These are phyloP conservation scores for Parauchenoglanis ngamensis DNA, from an alignment of 2,797 vertebrate species.

Conservation along the genomic window DNA sequence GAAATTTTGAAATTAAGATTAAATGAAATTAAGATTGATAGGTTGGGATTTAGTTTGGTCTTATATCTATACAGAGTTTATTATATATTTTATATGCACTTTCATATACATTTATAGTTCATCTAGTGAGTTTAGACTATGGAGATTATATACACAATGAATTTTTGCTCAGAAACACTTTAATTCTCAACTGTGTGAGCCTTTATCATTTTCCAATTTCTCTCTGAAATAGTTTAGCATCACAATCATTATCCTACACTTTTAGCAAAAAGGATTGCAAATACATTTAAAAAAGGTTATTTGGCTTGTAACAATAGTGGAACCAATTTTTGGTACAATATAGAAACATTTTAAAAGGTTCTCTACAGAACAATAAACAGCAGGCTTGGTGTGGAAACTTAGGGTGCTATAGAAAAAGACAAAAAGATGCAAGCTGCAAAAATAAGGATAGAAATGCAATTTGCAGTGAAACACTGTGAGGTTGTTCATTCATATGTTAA, in stretches of 20 bases:
- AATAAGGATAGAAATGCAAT: not conserved
- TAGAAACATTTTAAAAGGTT: not conserved
- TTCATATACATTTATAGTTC: not conserved
- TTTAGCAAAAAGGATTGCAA: not conserved
- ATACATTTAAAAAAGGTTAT: not conserved
- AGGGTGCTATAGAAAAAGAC: not conserved
- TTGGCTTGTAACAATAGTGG: not conserved
- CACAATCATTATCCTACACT: not conserved
- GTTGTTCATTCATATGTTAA: not conserved
- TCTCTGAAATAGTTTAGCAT: not conserved
- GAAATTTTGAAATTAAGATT: not conserved
- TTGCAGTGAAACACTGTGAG: not conserved
- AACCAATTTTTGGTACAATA: not conserved
- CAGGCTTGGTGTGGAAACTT: not conserved
- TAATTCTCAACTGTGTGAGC: not conserved
- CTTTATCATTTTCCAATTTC: not conserved
- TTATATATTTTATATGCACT: not conserved
- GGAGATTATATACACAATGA: not conserved
- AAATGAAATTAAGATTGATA: not conserved
- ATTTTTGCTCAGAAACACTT: not conserved
- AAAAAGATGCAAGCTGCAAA: not conserved
- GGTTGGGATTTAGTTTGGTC: not conserved
- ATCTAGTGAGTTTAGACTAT: not conserved
- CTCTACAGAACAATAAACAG: not conserved
- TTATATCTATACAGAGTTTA: not conserved